Conservation (phyloP, 2,888 invertebrate genomes). For the Callimorpha dominula region DNA sequence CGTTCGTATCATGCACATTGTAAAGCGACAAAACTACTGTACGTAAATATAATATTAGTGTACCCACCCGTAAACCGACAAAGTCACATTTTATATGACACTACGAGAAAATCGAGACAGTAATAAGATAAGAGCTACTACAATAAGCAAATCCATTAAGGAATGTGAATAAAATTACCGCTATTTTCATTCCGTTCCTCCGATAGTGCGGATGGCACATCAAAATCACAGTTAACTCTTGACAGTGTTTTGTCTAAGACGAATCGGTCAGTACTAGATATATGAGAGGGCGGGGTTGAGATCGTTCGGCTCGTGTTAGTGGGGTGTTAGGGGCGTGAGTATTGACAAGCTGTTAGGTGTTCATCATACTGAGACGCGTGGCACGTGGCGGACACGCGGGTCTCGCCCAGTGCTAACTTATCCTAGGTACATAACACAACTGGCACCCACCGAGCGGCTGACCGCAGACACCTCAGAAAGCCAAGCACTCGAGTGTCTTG, state of each 20-base stretch:
- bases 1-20: slow-evolving; percentile 81
- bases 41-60: slow-evolving; percentile 86
- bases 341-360: slow-evolving; percentile 69
- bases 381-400: no score
- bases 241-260: slow-evolving; percentile 61
- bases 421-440: slow-evolving; percentile 41
- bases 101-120: slow-evolving; percentile 85
- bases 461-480: slow-evolving; percentile 45
- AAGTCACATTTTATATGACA: slow-evolving; percentile 77
- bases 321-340: slow-evolving; percentile 66
- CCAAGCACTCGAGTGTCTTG: slow-evolving; percentile 43
- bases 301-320: slow-evolving; percentile 60
- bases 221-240: slow-evolving; percentile 74
- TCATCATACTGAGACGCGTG: slow-evolving; percentile 51
- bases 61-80: slow-evolving; percentile 85
- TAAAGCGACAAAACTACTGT: slow-evolving; percentile 86
- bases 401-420: slow-evolving; percentile 37
- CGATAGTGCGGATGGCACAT: slow-evolving; percentile 79
- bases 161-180: slow-evolving; percentile 85
- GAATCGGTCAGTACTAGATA: slow-evolving; percentile 40
- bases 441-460: slow-evolving; percentile 60
- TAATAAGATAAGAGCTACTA: slow-evolving; percentile 85
- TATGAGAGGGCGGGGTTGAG: slow-evolving; percentile 40
- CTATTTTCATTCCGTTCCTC: slow-evolving; percentile 76
- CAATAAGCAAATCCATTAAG: slow-evolving; percentile 85